Base-by-base conservation (phyloP, 2,888 invertebrate species). In the Hirtodrosophila histrioides region DNA sequence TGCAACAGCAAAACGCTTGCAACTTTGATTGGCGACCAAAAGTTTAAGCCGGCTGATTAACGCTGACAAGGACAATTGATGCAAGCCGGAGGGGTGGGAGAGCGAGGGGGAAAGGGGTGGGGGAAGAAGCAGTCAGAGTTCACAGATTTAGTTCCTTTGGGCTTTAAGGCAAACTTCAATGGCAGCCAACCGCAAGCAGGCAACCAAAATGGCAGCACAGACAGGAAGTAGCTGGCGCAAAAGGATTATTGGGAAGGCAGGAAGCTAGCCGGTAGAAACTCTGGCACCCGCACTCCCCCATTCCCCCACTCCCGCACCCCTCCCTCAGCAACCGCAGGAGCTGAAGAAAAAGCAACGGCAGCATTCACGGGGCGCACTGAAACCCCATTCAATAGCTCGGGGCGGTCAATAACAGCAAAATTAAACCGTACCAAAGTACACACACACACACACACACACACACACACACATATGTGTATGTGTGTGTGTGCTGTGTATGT, bases 391-490 rank as follows among this genome's bases (percentile, higher is more conserved):
- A 63, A 64, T 61, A 64, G 77, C 82, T 68, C 37, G 40, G 43
- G 88, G 83, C 83, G 66, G 86, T 83, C 83, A 83, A 83, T 83
- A 83, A 83, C 87, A 83, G 74, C 82, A 78, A 83, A 83, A 83
- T 83, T 83, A 83, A 83, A 83, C 87, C 85, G 70, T 69, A 81
- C 68, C 61, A 78, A 71, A 81, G 85, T 78, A 86, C 81, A 86
- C 86, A 84, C 63, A 23, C 65, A 40, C 55, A 64, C 71, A 53
- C 68, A 63, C 53, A 44, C 49, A 43, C 48, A 36, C 17, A 36
- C 50, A 48, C 41, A 12, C 56, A 11, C 60, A 48, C 50, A 46
- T 24, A 35, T 10, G 35, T 53, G 50, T 48, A 46, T 43, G 55
- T 49, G 55, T 67, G 58, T 67, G 57, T 75, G 77, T 17, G 17